These are phyloP conservation scores for Morelia viridis DNA, from an alignment of 2,797 vertebrate species.

Conservation along the genomic window DNA sequence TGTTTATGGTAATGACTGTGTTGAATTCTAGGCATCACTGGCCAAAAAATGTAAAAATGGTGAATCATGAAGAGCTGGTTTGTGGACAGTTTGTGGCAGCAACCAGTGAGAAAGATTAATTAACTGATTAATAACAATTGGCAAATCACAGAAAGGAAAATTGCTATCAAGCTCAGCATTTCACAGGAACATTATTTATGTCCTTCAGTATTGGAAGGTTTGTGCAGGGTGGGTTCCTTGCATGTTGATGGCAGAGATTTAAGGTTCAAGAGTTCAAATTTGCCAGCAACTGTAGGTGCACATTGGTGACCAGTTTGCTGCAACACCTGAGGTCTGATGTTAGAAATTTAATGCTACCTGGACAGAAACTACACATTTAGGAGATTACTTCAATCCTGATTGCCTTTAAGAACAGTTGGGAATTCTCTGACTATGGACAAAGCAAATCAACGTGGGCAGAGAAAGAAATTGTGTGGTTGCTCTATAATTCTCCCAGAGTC, in stretches of 20 bases:
- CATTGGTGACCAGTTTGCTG: not conserved
- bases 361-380: not conserved
- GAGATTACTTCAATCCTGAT: not conserved
- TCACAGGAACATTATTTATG: not conserved
- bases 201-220: not conserved
- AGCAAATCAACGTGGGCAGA: not conserved
- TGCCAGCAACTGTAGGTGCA: not conserved
- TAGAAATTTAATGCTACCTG: not conserved
- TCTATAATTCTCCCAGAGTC: not conserved
- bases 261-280: not conserved
- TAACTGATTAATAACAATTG: not conserved
- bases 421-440: not conserved
- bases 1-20: not conserved
- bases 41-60: not conserved
- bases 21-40: not conserved
- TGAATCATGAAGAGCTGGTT: not conserved
- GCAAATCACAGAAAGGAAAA: not conserved
- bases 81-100: not conserved
- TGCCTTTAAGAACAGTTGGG: not conserved
- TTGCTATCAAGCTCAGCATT: not conserved
- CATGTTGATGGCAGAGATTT: not conserved
- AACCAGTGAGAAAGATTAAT: not conserved
- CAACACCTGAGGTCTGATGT: not conserved
- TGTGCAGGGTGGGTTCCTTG: not conserved
- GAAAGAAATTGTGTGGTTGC: not conserved